A percentile compares a stretch with the other conserved stretches of the same genome.
Conservation (phyloP, 1,140 invertebrate species). For the Neocloeon triangulifer region DNA sequence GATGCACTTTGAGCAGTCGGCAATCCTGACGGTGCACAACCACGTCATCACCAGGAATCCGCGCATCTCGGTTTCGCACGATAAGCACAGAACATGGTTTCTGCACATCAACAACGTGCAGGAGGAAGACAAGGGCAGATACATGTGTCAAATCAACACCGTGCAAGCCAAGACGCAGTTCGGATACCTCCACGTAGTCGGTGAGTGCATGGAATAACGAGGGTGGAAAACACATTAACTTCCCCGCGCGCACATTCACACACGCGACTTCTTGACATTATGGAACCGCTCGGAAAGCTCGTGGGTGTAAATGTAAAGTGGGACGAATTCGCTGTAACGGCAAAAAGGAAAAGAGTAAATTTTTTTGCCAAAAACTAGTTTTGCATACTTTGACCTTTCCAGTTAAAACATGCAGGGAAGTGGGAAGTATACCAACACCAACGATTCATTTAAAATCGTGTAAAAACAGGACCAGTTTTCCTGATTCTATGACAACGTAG, state of each 20-base stretch:
- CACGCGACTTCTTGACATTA: background rate
- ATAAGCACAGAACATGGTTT: slow-evolving; percentile 69
- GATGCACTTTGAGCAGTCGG: slow-evolving; percentile 87
- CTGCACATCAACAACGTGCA: slow-evolving; percentile 77
- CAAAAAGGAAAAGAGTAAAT: too few relatives aligned
- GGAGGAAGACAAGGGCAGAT: slow-evolving; percentile 72
- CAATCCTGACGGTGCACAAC: slow-evolving; percentile 76
- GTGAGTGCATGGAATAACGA: slow-evolving; percentile 48
- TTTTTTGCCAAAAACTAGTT: too few relatives aligned
- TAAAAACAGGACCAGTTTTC: too few relatives aligned
- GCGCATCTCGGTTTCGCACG: slow-evolving; percentile 70
- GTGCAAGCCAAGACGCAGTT: slow-evolving; percentile 79
- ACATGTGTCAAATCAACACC: slow-evolving; percentile 94
- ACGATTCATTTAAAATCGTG: too few relatives aligned
- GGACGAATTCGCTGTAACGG: too few relatives aligned
- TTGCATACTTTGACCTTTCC: too few relatives aligned
- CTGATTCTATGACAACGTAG: too few relatives aligned
- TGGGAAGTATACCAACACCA: too few relatives aligned
- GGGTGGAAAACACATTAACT: too few relatives aligned
- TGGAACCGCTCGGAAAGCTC: background rate
- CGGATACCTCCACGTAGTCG: slow-evolving; percentile 78
- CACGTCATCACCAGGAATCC: slow-evolving; percentile 83
- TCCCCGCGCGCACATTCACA: background rate
- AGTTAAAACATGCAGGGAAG: too few relatives aligned
- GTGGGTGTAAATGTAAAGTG: too few relatives aligned